Evolutionary conservation across 2,113 vertebrate species (phyloP), one percentile per base, ranked within the genome.

Genomic region (Brachypteracias leptosomus): DNA sequence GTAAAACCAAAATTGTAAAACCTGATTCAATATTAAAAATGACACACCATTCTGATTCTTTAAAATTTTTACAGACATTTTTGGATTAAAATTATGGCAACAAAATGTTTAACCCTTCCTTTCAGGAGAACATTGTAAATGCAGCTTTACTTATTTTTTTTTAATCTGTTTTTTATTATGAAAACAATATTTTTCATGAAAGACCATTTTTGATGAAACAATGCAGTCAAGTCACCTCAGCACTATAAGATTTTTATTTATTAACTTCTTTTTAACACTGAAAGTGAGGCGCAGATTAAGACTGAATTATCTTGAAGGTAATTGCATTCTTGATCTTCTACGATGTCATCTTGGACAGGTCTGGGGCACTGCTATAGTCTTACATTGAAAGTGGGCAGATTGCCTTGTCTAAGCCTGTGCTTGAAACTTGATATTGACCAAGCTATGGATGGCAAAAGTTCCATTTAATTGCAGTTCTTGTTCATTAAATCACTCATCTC

Each of bases 331-430:
- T 74, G 28, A 47, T 77, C 5, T 5, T 57, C 13, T 58, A 1
- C 16, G 13, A 13, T 10, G 18, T n/a, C 35, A 47, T 26, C 29
- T 54, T 0, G 0, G 31, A 49, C 47, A 49, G 12, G 6, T 36
- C 16, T 81, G 49, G 35, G 38, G 3, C 38, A 33, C 9, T 70
- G 36, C 21, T n/a, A 10, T 6, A 28, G 15, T 5, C 13, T 18
- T 36, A 16, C 24, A 29, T 0, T n/a, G 38, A 33, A 71, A 66
- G 7, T 5, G 13, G 54, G 62, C 33, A 46, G 63, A 58, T 28
- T 59, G 7, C 29, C 19, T 70, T 65, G 55, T 13, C 7, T 46
- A 29, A 47, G 4, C 31, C 7, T 7, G 40, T 57, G 18, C 35
- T 42, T 72, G 33, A 67, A 81, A 85, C 13, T 11, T 3, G 1